Conservation (phyloP, 2,797 vertebrate genomes). For the Anabacerthia variegaticeps region DNA sequence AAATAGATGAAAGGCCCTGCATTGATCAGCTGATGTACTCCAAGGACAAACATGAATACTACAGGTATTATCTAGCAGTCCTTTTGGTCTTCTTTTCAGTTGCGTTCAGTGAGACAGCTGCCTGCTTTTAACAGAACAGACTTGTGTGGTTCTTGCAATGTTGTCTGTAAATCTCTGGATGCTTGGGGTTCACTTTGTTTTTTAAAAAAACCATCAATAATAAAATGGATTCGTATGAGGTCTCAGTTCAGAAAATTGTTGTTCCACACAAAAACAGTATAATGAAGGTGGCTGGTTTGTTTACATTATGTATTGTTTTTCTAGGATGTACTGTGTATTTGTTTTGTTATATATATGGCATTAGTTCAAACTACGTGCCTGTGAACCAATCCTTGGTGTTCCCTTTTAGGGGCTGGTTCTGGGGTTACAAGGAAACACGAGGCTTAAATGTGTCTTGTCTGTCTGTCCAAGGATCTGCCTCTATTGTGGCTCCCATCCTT, state of each 20-base stretch:
- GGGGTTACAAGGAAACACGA: conserved; percentile 94
- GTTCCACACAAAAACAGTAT: neutral
- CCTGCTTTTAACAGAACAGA: neutral
- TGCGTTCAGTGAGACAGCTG: neutral
- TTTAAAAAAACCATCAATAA: neutral
- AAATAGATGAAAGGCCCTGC: conserved; percentile 89
- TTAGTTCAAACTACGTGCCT: neutral
- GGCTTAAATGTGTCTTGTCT: conserved; percentile 87
- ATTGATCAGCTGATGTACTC: conserved; percentile 88
- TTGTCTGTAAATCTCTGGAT: neutral
- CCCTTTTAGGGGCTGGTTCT: conserved; percentile 92
- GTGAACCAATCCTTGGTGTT: neutral
- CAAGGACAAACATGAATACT: conserved; percentile 90
- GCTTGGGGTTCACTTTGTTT: neutral
- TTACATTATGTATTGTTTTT: neutral
- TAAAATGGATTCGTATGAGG: neutral
- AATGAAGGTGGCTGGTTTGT: neutral
- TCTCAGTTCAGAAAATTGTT: neutral
- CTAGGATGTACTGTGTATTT: neutral
- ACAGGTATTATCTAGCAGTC: conserved; percentile 80
- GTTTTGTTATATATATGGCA: neutral
- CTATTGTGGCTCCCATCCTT: conserved; percentile 87
- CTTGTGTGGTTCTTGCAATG: neutral
- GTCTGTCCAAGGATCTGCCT: conserved; percentile 96
- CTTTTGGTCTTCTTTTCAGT: neutral